phyloP scores from a whole-genome alignment of 1,140 invertebrate genomes.

The Platyura marginata region DNA sequence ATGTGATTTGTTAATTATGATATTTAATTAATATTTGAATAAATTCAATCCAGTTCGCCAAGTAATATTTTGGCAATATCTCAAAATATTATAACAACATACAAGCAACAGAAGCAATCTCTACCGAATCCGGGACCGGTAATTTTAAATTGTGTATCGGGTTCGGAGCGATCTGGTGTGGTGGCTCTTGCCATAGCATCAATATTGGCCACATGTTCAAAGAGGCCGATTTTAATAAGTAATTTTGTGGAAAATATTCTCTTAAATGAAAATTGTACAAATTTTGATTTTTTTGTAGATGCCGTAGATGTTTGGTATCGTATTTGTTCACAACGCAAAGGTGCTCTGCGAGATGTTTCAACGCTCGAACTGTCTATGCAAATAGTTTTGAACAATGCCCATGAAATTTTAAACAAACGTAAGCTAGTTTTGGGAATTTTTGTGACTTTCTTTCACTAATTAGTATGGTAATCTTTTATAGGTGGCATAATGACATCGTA shows the following conservation, averaged over 20 bases:
- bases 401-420: slow-evolving; percentile 23
- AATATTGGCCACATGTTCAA: slow-evolving; percentile 15
- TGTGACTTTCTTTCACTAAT: neutral
- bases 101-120: slow-evolving; percentile 14
- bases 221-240: slow-evolving; percentile 21
- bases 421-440: slow-evolving; percentile 1
- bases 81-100: slow-evolving; percentile 17
- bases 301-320: slow-evolving; percentile 23
- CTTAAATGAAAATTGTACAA: neutral
- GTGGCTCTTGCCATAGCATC: slow-evolving; percentile 17
- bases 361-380: slow-evolving; percentile 22
- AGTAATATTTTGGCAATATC: slow-evolving; percentile 18
- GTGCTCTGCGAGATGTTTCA: slow-evolving; percentile 14
- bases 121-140: slow-evolving; percentile 12
- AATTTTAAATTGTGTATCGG: slow-evolving; percentile 19
- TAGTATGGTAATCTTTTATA: neutral
- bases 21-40: too few species aligned
- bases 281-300: slow-evolving; percentile 10
- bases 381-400: slow-evolving; percentile 19
- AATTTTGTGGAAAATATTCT: neutral
- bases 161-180: slow-evolving; percentile 21
- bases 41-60: slow-evolving; percentile 10
- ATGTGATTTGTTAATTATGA: too few species aligned
- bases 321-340: slow-evolving; percentile 20
- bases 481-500: slow-evolving; percentile 23